Conservation (phyloP, 2,888 invertebrate genomes). For the Drosophila histrio region DNA sequence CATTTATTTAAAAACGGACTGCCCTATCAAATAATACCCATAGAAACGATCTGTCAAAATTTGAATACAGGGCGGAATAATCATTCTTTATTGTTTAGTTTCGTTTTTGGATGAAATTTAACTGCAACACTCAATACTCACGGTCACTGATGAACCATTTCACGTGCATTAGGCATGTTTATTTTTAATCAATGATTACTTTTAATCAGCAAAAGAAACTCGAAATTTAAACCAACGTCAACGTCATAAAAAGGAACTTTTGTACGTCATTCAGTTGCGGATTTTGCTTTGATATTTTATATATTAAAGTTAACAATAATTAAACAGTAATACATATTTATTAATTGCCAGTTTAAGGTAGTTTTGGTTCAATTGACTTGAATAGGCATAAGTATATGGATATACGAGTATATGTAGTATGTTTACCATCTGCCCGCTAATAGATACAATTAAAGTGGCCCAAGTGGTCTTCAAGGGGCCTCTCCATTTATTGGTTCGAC, state of each 20-base stretch:
- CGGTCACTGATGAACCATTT: background rate
- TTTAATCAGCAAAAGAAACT: background rate
- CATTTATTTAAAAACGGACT: too few species aligned
- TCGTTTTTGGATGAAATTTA: background rate
- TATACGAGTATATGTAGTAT: background rate
- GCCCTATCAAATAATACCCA: too few species aligned
- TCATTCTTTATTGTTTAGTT: too few species aligned
- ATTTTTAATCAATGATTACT: background rate
- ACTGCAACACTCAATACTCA: background rate
- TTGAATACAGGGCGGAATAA: too few species aligned
- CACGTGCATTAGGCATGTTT: background rate
- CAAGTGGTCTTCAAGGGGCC: conserved; percentile 25
- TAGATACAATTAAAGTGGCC: background rate
- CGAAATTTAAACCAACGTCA: background rate
- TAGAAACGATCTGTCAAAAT: too few species aligned
- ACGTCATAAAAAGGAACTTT: background rate
- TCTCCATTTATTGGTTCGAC: conserved; percentile 10
- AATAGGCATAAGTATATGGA: too few species aligned
- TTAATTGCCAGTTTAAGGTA: too few species aligned
- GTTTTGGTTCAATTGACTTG: too few species aligned
- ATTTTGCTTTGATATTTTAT: background rate
- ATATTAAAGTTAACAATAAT: too few species aligned
- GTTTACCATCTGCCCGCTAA: background rate
- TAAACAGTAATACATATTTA: too few species aligned
- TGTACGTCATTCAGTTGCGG: background rate